Evolutionary conservation across 2,888 invertebrate genomes (phyloP).

Genomic region (Protonemura montana): DNA sequence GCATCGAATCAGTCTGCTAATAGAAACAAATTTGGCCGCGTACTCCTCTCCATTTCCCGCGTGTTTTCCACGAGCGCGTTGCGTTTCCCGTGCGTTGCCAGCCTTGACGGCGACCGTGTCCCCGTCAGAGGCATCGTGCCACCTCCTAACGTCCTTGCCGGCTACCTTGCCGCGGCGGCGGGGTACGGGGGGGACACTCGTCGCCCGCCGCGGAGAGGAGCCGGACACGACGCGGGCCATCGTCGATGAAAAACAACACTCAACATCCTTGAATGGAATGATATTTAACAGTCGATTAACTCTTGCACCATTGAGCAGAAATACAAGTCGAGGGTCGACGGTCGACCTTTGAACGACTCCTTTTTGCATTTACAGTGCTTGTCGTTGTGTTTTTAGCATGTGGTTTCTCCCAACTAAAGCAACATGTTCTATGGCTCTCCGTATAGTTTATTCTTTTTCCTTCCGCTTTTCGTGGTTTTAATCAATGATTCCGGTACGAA

Average conservation of each 20-base stretch:
- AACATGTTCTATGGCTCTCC: not conserved
- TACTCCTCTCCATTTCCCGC: not conserved
- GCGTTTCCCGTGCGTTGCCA: not conserved
- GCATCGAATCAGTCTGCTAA: not conserved
- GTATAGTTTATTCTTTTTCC: not conserved
- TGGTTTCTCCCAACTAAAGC: not conserved
- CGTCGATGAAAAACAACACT: not conserved
- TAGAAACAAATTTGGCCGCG: not conserved
- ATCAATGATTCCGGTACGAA: not conserved
- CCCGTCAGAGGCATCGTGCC: conserved; percentile 31
- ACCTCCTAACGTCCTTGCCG: conserved; percentile 42
- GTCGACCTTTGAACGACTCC: not conserved
- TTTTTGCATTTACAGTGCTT: not conserved
- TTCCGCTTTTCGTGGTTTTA: not conserved
- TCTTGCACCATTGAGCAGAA: too few species aligned
- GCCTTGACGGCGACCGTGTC: not conserved
- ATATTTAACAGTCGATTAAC: not conserved
- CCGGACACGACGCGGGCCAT: conserved; percentile 4
- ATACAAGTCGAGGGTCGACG: not conserved
- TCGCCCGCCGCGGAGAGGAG: not conserved
- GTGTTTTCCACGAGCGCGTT: not conserved
- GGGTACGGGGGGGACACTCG: conserved; percentile 35
- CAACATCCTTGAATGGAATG: conserved; percentile 14
- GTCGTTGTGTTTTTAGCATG: not conserved
- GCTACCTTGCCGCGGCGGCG: conserved; percentile 39